phyloP scores from a whole-genome alignment of 2,888 invertebrate species.

The Tachina grossa region DNA sequence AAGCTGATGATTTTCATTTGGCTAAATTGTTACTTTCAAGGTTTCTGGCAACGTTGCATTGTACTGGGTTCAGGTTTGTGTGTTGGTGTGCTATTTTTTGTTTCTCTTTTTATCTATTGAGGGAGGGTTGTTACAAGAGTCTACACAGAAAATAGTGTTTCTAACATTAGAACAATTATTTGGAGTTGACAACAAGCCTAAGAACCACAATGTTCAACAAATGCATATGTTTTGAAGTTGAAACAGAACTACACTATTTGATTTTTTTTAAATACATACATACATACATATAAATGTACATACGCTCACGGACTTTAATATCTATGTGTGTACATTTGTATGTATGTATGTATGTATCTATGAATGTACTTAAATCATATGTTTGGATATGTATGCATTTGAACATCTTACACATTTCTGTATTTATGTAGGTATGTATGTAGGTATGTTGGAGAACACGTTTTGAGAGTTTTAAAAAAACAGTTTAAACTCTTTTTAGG shows the following conservation, averaged over 20 bases:
- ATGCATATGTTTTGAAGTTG: conserved; percentile 10
- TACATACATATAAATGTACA: background rate
- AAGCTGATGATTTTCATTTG: background rate
- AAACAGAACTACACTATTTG: background rate
- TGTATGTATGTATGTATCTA: background rate
- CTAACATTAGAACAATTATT: conserved; percentile 43
- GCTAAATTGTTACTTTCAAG: background rate
- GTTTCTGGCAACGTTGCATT: background rate
- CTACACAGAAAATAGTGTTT: conserved; percentile 25
- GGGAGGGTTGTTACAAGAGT: conserved; percentile 61
- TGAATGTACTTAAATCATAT: background rate
- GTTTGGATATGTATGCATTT: no score
- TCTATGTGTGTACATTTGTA: background rate
- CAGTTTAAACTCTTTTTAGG: no score
- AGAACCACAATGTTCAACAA: conserved; percentile 42
- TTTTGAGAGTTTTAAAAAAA: background rate
- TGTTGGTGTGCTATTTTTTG: background rate
- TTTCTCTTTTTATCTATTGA: conserved; percentile 31
- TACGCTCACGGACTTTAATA: background rate
- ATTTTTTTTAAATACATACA: background rate
- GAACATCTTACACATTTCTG: no score
- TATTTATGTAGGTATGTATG: background rate
- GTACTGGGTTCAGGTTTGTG: conserved; percentile 28
- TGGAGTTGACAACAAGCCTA: conserved; percentile 65
- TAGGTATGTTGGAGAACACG: background rate